A percentile compares a stretch with the other conserved stretches of the same genome.
Evolutionary conservation across 2,797 vertebrate genomes (phyloP).

Genomic region (Tadarida brasiliensis): DNA sequence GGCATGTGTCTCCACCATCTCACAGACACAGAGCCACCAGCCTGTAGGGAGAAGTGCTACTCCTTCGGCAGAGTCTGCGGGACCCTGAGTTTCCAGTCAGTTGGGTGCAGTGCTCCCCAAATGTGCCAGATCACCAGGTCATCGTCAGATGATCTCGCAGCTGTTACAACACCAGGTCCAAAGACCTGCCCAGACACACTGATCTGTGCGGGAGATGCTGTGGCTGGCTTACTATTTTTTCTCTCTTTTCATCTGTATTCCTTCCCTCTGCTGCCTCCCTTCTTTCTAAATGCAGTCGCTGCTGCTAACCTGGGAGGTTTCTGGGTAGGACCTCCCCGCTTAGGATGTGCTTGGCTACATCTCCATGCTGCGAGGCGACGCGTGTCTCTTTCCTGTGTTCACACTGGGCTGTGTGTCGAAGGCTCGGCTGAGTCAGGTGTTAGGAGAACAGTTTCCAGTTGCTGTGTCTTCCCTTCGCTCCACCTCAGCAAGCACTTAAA

Average conservation of each 20-base stretch:
- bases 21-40: too few species aligned
- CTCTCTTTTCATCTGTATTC: too few species aligned
- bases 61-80: too few species aligned
- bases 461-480: neutral
- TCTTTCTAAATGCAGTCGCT: too few species aligned
- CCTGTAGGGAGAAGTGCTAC: too few species aligned
- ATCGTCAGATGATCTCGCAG: neutral
- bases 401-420: too few species aligned
- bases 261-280: too few species aligned
- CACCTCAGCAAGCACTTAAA: neutral
- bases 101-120: neutral
- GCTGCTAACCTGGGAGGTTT: too few species aligned
- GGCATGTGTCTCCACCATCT: neutral
- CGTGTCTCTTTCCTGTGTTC: neutral
- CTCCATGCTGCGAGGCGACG: neutral
- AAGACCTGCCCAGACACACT: neutral
- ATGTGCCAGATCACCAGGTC: constrained; percentile 11
- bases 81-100: neutral
- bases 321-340: too few species aligned
- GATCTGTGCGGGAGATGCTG: too few species aligned
- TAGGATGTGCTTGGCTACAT: too few species aligned
- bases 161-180: neutral
- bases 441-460: constrained; percentile 24
- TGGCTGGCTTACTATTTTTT: too few species aligned
- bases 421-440: neutral